Base-by-base conservation (phyloP, 1,140 invertebrate species). In the Heliconius nattereri region DNA sequence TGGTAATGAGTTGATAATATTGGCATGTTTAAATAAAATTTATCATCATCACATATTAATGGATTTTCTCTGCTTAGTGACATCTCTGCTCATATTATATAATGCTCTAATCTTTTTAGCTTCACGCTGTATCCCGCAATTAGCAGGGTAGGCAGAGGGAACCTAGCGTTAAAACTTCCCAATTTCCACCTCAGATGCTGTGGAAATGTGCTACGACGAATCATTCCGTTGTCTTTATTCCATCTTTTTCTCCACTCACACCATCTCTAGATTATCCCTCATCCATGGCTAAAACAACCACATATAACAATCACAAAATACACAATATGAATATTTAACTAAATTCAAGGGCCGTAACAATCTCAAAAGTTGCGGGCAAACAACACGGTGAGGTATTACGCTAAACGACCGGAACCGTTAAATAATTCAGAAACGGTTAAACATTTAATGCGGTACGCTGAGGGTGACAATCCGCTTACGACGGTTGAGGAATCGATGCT, bases 381-480 rank as follows among this genome's bases (percentile, higher is more conserved):
- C 70, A 77, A 77, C 66, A 77, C 72, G 40, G 66, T 77, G 70
- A 77, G 76, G 60, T 49, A 71, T 77, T 71, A 71, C 76, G 45
- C 45, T 77, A 78, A 78, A 81, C 80, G 81, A 75, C 81, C 80
- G 75, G 71, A 70, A 77, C 66, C 76, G 76, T 83, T 81, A 83
- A 84, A 81, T 85, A 83, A 84, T 83, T 85, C 80, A 83, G 75
- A 76, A 84, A 80, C 75, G 52, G 73, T 82, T 81, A 81, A 82
- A 84, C 80, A 80, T 84, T 85, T 81, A 85, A 85, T 80, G 79
- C 79, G 77, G 75, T 70, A 72, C 66, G 20, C 35, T 45, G 11
- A 32, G 76, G n/a, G 52, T 40, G 52, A 81, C 80, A 83, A 84
- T 86, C 82, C 80, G 83, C 83, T 85, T 85, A 83, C 81, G 77